These are phyloP conservation scores for Rapana venosa DNA, from an alignment of 2,888 invertebrate species.

Conservation along the genomic window DNA sequence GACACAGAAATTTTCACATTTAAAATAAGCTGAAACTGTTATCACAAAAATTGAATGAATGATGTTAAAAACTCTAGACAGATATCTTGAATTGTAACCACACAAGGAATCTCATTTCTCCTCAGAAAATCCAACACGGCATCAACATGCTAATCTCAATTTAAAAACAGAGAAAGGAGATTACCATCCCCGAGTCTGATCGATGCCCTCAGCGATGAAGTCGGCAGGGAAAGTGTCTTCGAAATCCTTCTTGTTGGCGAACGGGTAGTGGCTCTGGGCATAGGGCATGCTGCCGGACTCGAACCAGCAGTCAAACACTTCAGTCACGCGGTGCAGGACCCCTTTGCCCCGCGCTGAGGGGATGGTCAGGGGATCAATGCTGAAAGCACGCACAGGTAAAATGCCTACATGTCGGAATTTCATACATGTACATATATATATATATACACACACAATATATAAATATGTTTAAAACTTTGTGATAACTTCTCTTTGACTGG, in stretches of 20 bases:
- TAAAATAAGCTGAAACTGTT: conserved; percentile 81
- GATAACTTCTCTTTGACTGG: too few species aligned
- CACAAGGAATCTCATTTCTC: too few species aligned
- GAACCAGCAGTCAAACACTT: conserved; percentile 99
- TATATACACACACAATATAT: too few species aligned
- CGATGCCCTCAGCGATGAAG: conserved; percentile 99
- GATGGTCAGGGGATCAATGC: conserved; percentile 93
- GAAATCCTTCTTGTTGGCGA: conserved; percentile 87
- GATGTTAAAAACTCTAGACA: too few species aligned
- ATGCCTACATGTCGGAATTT: not conserved
- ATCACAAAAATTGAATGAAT: not conserved
- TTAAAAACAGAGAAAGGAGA: conserved; percentile 48
- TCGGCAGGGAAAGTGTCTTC: conserved; percentile 92
- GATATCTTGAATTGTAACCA: too few species aligned
- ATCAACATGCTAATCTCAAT: not conserved
- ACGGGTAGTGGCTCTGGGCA: conserved; percentile 88
- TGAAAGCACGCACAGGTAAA: conserved; percentile 65
- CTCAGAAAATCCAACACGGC: not conserved
- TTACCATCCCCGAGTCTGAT: conserved; percentile 96
- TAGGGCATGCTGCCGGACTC: conserved; percentile 99
- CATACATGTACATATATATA: not conserved
- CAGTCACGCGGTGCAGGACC: conserved; percentile 89
- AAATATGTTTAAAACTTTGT: too few species aligned
- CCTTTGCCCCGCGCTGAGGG: conserved; percentile 92
- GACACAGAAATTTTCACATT: too few species aligned